phyloP scores from a whole-genome alignment of 2,113 vertebrate species.

The Peromyscus leucopus region DNA sequence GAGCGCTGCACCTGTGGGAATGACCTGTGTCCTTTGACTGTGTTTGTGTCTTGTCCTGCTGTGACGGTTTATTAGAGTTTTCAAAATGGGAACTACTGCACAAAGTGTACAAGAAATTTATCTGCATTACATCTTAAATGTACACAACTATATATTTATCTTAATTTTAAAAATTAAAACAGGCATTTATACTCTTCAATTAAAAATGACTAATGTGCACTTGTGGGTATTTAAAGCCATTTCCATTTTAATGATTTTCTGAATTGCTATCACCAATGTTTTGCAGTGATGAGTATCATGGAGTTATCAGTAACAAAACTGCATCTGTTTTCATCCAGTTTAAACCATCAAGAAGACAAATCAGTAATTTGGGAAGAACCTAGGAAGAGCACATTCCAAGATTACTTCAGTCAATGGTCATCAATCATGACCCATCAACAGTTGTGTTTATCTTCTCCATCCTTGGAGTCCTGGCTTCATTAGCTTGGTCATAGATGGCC shows the following conservation, averaged over 20 bases:
- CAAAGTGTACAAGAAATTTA: not conserved
- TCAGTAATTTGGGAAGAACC: not conserved
- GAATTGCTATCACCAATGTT: not conserved
- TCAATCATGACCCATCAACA: no score
- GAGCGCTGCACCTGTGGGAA: no score
- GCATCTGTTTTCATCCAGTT: not conserved
- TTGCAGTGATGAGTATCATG: not conserved
- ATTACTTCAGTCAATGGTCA: not conserved
- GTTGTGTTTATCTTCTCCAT: not conserved
- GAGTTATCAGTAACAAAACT: not conserved
- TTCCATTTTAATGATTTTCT: not conserved
- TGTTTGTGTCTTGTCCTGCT: not conserved
- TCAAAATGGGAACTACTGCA: not conserved
- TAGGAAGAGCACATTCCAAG: not conserved
- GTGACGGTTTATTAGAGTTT: not conserved
- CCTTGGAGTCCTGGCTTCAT: not conserved
- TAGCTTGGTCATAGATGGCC: not conserved
- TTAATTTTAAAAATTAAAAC: not conserved
- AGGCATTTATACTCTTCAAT: not conserved
- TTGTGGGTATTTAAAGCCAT: not conserved
- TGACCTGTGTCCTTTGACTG: no score
- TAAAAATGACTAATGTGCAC: not conserved
- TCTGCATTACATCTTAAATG: not conserved
- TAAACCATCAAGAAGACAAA: not conserved
- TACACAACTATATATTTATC: not conserved